Evolutionary conservation across 2,797 vertebrate species (phyloP), one percentile per base, ranked within the genome.

Genomic region (Microctenopoma stevenorrisi): DNA sequence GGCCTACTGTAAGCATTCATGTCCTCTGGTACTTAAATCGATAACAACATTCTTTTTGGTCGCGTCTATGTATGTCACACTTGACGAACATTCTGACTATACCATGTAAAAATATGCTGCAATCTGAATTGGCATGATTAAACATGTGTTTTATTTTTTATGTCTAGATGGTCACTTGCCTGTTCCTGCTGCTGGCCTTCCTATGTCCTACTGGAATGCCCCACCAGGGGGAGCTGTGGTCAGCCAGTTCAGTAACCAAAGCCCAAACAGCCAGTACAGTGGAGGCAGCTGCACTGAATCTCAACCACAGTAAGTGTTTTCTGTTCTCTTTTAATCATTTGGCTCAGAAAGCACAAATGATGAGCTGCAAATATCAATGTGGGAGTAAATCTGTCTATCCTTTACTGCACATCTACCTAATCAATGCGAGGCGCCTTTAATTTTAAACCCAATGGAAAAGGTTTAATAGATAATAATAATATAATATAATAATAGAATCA

Each of bases 1-100:
- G 76, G 90, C 94, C 33, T 95, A 94, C 55, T 95, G 96, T 97
- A 90, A 96, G 96, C 51, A 38, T 15, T 5, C 5, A 1, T 59
- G n/a, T 48, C 38, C 12, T 66, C 15, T 51, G 3, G 54, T 40
- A 35, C 22, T 48, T 3, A 7, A 14, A 8, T n/a, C 13, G 14
- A 33, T 38, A 38, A 12, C 9, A 14, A 4, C 37, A 38, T 10
- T 38, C 37, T 38, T 38, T 38, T 10, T 38, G 11, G 9, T 1
- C 11, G 2, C 3, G 4, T 43, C 13, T 1, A 15, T 5, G 14
- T 15, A 16, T 14, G 5, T 43, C 42, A 42, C 42, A 14, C 42
- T 2, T 1, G 5, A 11, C 35, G 7, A 0, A 46, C 25, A 16
- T 30, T 12, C 59, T 43, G 1, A 7, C 37, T 15, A 9, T 8